Conservation (phyloP, 2,113 vertebrate species). For the Erinaceus europaeus region DNA sequence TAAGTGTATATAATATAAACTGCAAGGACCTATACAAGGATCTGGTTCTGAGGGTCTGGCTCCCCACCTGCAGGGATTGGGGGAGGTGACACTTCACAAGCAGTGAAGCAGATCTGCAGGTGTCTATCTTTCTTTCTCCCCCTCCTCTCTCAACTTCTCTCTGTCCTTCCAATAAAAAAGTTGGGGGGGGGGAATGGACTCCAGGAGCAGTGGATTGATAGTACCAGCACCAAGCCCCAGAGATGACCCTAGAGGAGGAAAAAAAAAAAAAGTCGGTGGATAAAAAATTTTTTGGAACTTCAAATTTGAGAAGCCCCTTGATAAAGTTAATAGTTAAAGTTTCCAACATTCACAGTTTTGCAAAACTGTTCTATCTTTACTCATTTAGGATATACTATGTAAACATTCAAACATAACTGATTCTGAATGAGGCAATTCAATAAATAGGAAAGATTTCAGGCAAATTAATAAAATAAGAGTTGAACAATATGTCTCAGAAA, state of each 20-base stretch:
- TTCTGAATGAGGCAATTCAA: background rate
- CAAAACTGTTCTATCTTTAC: background rate
- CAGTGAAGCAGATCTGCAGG: too few relatives aligned
- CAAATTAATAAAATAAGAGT: background rate
- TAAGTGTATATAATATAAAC: too few relatives aligned
- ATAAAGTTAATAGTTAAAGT: background rate
- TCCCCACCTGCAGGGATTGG: too few relatives aligned
- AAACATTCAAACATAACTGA: background rate
- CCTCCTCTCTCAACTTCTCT: too few relatives aligned
- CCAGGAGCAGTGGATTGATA: too few relatives aligned
- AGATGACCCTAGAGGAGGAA: background rate
- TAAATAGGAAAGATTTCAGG: background rate
- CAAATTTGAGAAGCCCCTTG: background rate
- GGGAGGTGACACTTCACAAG: too few relatives aligned
- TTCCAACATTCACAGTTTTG: background rate
- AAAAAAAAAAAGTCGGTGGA: background rate
- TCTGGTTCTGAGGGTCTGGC: too few relatives aligned
- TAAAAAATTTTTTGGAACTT: background rate
- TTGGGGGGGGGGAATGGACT: too few relatives aligned
- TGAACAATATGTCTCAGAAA: background rate
- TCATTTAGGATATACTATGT: too few relatives aligned
- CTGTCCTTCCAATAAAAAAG: too few relatives aligned
- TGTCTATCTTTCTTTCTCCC: too few relatives aligned
- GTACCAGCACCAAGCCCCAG: background rate
- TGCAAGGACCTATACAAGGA: too few relatives aligned